Conservation (phyloP, 1,140 invertebrate genomes). For the Lordiphosa stackelbergi region DNA sequence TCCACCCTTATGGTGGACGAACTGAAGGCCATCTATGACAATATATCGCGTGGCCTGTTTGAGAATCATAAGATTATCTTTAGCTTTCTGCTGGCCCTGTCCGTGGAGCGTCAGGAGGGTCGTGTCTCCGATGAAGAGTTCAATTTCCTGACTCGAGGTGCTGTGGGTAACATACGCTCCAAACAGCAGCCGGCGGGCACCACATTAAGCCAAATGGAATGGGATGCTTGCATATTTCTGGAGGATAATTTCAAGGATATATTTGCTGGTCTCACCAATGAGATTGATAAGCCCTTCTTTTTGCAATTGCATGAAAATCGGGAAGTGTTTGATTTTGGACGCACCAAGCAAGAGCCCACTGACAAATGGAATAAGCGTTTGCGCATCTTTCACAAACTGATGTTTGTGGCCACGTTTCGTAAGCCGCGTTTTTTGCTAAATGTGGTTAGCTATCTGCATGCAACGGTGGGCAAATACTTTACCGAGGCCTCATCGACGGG, state of each 20-base stretch:
- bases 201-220: conserved; percentile 78
- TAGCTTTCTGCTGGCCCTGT: conserved; percentile 88
- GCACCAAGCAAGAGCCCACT: conserved; percentile 11
- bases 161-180: conserved; percentile 70
- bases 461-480: conserved; percentile 86
- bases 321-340: conserved; percentile 53
- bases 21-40: conserved; percentile 89
- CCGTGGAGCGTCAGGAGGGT: conserved; percentile 83
- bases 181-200: conserved; percentile 33
- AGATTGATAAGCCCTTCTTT: conserved; percentile 79
- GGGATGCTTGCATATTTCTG: conserved; percentile 81
- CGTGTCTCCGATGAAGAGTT: conserved; percentile 56
- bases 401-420: conserved; percentile 87
- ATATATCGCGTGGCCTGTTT: conserved; percentile 92
- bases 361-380: conserved; percentile 81
- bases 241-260: conserved; percentile 78
- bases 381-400: conserved; percentile 87
- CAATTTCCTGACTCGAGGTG: conserved; percentile 45
- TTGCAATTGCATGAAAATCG: conserved; percentile 81
- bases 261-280: conserved; percentile 78
- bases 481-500: conserved; percentile 84
- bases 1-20: conserved; percentile 85
- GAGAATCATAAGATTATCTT: conserved; percentile 94
- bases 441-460: conserved; percentile 87
- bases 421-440: conserved; percentile 90